These are phyloP conservation scores for Nasua narica DNA, from an alignment of 2,797 vertebrate species.

Conservation along the genomic window DNA sequence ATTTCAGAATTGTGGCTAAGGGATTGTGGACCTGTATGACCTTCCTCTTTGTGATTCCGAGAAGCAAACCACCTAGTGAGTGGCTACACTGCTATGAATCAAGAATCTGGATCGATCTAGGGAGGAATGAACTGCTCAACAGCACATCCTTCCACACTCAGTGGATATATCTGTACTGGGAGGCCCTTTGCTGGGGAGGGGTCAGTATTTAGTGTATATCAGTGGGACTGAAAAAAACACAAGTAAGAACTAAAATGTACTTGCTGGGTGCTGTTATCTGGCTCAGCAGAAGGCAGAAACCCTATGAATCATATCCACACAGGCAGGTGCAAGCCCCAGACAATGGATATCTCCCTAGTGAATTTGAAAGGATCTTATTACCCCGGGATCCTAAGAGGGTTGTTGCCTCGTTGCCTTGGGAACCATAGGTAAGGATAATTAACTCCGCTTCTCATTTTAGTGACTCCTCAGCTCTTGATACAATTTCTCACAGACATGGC, in stretches of 20 bases:
- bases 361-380: slow-evolving; percentile 56
- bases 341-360: slow-evolving; percentile 45
- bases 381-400: slow-evolving; percentile 41
- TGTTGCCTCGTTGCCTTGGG: slow-evolving; percentile 63
- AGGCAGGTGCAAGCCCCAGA: neutral
- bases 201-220: neutral
- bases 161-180: neutral
- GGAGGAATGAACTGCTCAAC: neutral
- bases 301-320: neutral
- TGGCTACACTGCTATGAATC: neutral
- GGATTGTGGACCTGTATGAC: neutral
- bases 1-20: neutral
- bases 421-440: slow-evolving; percentile 53
- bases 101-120: neutral
- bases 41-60: neutral
- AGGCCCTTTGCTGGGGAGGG: neutral
- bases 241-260: neutral
- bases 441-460: slow-evolving; percentile 31
- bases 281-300: neutral
- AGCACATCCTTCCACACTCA: neutral
- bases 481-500: neutral
- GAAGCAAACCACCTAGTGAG: neutral
- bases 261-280: neutral
- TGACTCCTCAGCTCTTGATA: neutral
- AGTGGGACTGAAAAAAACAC: neutral